These are phyloP conservation scores for Hylomyscus alleni DNA, from an alignment of 2,797 vertebrate genomes.

Conservation along the genomic window DNA sequence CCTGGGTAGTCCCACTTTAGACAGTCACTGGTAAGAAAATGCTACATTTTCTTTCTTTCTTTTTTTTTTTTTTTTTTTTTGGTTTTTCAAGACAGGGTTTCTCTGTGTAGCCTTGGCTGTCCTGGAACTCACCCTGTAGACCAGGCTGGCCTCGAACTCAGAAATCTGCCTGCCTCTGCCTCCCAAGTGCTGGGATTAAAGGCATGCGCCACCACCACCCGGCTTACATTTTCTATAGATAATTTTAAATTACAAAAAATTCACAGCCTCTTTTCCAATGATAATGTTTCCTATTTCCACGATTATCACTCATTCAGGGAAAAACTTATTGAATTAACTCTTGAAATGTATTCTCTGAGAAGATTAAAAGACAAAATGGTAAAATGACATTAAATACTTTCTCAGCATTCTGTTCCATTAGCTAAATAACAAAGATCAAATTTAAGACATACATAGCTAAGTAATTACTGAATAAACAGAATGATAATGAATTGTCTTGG, in stretches of 20 bases:
- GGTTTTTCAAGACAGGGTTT: too few relatives aligned
- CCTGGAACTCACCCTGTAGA: too few relatives aligned
- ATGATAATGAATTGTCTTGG: slow-evolving; percentile 14
- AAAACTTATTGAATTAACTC: slow-evolving; percentile 26
- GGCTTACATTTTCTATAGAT: not conserved
- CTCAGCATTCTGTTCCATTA: not conserved
- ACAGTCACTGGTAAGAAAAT: too few relatives aligned
- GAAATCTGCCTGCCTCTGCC: too few relatives aligned
- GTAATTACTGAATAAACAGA: slow-evolving; percentile 23
- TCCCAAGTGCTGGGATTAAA: too few relatives aligned
- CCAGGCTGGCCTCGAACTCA: too few relatives aligned
- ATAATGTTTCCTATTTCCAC: not conserved
- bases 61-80: too few relatives aligned
- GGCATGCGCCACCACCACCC: too few relatives aligned
- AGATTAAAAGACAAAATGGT: not conserved
- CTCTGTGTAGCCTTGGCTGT: too few relatives aligned
- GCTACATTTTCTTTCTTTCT: not conserved
- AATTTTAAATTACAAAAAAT: not conserved
- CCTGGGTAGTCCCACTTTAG: too few relatives aligned
- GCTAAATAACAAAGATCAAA: not conserved
- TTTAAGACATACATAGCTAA: not conserved
- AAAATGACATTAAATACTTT: not conserved
- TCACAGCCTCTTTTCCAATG: not conserved
- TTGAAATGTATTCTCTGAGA: not conserved
- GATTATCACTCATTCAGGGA: not conserved